Evolutionary conservation across 2,113 vertebrate genomes (phyloP).

Genomic region (Coryphaenoides rupestris): DNA sequence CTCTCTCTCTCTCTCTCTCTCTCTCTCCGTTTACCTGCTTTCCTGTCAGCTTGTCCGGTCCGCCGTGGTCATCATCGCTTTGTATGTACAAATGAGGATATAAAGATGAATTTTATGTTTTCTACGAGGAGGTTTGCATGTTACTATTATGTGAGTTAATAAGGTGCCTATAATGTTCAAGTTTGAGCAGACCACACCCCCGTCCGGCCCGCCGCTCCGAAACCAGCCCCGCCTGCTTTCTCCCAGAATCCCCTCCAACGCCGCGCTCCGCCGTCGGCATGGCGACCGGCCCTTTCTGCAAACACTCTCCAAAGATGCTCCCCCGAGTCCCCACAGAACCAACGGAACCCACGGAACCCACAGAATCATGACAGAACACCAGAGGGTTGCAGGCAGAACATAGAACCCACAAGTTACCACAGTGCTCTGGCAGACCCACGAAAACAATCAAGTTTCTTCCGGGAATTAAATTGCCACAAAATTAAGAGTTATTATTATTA

Average conservation of each 20-base stretch:
- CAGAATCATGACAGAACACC: no score
- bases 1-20: no score
- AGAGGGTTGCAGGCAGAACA: not conserved
- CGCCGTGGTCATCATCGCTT: not conserved
- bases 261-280: no score
- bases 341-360: no score
- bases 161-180: conserved; percentile 81
- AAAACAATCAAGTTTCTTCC: not conserved
- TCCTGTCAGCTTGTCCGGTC: not conserved
- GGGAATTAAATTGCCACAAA: not conserved
- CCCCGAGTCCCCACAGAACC: no score
- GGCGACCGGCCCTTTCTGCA: no score
- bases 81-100: conserved; percentile 37
- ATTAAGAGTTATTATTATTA: not conserved
- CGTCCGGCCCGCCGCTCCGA: conserved; percentile 18
- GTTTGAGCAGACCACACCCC: conserved; percentile 72
- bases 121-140: conserved; percentile 79
- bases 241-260: no score
- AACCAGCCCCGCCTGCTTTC: no score
- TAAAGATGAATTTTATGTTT: conserved; percentile 53
- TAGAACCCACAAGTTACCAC: not conserved
- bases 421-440: not conserved
- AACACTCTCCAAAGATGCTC: no score
- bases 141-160: conserved; percentile 73
- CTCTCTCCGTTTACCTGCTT: no score